Base-by-base conservation (phyloP, 2,113 vertebrate species). In the Dicentrarchus labrax region DNA sequence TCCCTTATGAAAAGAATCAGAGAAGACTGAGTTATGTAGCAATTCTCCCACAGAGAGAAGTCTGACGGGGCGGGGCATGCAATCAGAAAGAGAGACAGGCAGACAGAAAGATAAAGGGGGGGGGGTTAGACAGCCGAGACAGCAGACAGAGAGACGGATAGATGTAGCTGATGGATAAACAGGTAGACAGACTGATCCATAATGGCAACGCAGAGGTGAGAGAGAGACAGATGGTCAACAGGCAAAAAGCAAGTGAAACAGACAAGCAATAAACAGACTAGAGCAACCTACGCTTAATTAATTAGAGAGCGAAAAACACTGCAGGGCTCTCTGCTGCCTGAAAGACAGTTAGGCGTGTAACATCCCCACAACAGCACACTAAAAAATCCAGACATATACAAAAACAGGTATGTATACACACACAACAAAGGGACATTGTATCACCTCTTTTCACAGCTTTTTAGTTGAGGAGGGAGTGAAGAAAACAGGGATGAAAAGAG, bases 251-350 rank as follows among this genome's bases (percentile, higher is more conserved):
- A 75, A 90, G 88, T 24, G 12, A 83, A 80, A 80, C 66, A 84
- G 70, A 84, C 60, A 86, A 82, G 86, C 70, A 77, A 83, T 45
- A 79, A 74, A 83, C 64, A 72, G 77, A 88, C 75, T 80, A 65
- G 86, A 86, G 72, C 84, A 85, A 84, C 83, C 62, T 84, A 91
- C 75, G 78, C 88, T 86, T 88, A 88, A 92, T 91, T 93, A 93
- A 93, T 93, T 90, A 91, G 76, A 83, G 84, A 84, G 82, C 7
- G 7, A 87, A 88, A 30, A 87, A 82, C 76, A 91, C 89, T 78
- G 86, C 54, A 0, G 78, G 66, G 86, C 84, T 82, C 41, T 75
- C 15, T 24, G 75, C 83, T 82, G 81, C 83, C 69, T 88, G 78
- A 85, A 66, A 88, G 75, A 90, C 78, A 84, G 78, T 86, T 78